These are phyloP conservation scores for Botia kubotai DNA, from an alignment of 2,797 vertebrate species.

Conservation along the genomic window DNA sequence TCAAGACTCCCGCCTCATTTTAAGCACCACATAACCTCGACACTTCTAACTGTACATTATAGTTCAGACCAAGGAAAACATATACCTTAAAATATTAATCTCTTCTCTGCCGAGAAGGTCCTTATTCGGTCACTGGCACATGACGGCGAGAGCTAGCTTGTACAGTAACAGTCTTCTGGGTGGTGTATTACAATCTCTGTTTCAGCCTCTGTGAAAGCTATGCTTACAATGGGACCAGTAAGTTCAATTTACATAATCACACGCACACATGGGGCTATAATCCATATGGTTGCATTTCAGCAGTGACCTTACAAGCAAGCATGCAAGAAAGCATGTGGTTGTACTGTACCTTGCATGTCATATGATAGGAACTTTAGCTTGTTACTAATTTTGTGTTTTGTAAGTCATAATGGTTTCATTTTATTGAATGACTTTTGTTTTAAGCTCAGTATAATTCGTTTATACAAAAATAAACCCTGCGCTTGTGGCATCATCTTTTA, in stretches of 20 bases:
- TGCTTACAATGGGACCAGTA: not conserved
- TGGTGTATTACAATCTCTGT: not conserved
- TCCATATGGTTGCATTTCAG: not conserved
- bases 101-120: slow-evolving; percentile 35
- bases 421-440: slow-evolving; percentile 24
- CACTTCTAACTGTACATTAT: slow-evolving; percentile 65
- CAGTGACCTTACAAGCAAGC: not conserved
- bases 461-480: slow-evolving; percentile 40
- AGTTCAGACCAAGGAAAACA: slow-evolving; percentile 58
- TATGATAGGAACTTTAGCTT: not conserved
- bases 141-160: slow-evolving; percentile 35
- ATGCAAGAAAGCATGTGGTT: not conserved
- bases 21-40: slow-evolving; percentile 65
- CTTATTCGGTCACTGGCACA: slow-evolving; percentile 53
- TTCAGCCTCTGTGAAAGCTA: slow-evolving; percentile 15
- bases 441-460: slow-evolving; percentile 19
- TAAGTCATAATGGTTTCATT: slow-evolving; percentile 21
- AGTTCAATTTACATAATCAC: not conserved
- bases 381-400: slow-evolving; percentile 6
- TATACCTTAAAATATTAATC: slow-evolving; percentile 71
- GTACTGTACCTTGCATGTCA: not conserved
- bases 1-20: slow-evolving; percentile 59
- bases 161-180: slow-evolving; percentile 35
- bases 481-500: slow-evolving; percentile 17
- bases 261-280: not conserved